Evolutionary conservation across 2,797 vertebrate species (phyloP).

Genomic region (Aeoliscus strigatus): DNA sequence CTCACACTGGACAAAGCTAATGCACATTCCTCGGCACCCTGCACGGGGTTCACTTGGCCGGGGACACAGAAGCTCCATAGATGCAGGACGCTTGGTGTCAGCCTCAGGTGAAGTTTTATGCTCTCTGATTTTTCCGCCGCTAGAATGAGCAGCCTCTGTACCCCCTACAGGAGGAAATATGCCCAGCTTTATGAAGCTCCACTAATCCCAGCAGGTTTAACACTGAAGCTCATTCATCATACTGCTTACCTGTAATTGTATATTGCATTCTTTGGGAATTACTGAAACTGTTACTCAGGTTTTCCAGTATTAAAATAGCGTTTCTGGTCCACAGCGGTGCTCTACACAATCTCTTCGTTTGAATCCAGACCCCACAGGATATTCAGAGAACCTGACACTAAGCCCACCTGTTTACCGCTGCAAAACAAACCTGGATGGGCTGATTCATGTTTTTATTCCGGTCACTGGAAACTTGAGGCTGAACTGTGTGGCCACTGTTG

Average conservation of each 20-base stretch:
- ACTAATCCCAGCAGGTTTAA: conserved; percentile 72
- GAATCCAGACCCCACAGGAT: conserved; percentile 28
- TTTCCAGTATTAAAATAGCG: conserved; percentile 61
- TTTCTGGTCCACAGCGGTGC: conserved; percentile 32
- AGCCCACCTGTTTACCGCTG: conserved; percentile 3
- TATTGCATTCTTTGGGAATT: conserved; percentile 70
- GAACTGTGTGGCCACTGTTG: not conserved
- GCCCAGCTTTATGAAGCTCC: conserved; percentile 70
- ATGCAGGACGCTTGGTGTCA: conserved; percentile 69
- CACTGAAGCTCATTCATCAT: conserved; percentile 72
- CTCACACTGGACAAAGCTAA: conserved; percentile 73
- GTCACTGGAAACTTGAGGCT: not conserved
- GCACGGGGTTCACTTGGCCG: conserved; percentile 73
- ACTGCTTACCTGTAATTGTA: conserved; percentile 75
- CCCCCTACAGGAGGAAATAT: conserved; percentile 61
- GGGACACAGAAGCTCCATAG: conserved; percentile 78
- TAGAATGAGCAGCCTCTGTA: conserved; percentile 69
- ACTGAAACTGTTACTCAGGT: conserved; percentile 63
- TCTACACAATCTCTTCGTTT: conserved; percentile 29
- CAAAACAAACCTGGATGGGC: conserved; percentile 2
- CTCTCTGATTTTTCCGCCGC: conserved; percentile 70
- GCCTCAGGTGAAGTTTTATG: conserved; percentile 75
- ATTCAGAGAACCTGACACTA: conserved; percentile 14
- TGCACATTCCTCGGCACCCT: conserved; percentile 77
- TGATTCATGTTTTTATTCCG: conserved; percentile 4